Base-by-base conservation (phyloP, 2,888 invertebrate genomes). In the Malthinus flaveolus region DNA sequence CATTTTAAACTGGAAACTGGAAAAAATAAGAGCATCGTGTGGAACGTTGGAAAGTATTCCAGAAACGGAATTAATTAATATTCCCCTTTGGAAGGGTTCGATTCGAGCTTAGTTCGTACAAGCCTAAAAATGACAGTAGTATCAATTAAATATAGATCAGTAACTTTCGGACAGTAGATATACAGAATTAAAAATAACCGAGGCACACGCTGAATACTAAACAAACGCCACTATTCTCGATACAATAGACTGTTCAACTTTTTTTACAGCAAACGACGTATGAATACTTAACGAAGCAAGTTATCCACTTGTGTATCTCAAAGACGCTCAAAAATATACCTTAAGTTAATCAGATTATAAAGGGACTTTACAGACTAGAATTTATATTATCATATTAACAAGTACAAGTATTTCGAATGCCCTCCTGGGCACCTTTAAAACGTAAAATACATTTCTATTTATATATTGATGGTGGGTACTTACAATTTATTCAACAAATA, bases 151-250 rank as follows among this genome's bases (percentile, higher is more conserved):
- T 39, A 13, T n/a, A 51, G 51, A 51, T 51, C 39, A 51, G 23
- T 23, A 51, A 51, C 32, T 51, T 51, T 51, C 51, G 32, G 42
- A 42, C 51, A 42, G 34, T 42, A 51, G 51, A 51, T 51, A 32
- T 31, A 23, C 9, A 35, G 51, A 42, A 51, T 51, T 51, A 51
- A 51, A 51, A 33, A 32, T 51, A 51, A 51, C 51, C 39, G 42
- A 51, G 42, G 31, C 10, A 32, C 23, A 51, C 15, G 11, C 39
- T 32, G 51, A 51, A 51, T 51, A 51, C 51, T 51, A 51, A 51
- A 23, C 42, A 15, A 15, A n/a, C 32, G 11, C 35, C 23, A 35
- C 49, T 49, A 37, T 49, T 42, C 51, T 42, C 42, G 51, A 51
- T 51, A 51, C 37, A 42, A 51, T 44, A 42, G 51, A 32, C 32